Base-by-base conservation (phyloP, 2,888 invertebrate genomes). In the Quadroppia sp. region DNA sequence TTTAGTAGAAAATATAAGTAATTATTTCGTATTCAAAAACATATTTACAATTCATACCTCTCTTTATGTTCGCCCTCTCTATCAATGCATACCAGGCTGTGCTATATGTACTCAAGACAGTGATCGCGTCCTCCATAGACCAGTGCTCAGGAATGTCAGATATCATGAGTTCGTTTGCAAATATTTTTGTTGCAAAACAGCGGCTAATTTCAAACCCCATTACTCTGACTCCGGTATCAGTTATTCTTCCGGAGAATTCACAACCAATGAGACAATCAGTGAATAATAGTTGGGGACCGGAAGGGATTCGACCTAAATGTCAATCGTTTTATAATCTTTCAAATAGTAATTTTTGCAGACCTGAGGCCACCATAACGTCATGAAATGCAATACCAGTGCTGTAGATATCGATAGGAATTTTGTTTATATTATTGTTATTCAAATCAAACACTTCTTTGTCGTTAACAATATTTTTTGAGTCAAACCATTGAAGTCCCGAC, bases 171-270 rank as follows among this genome's bases (percentile, higher is more conserved):
- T 74, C 71, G 76, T 81, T 80, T 36, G 92, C 92, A 61, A 91
- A 83, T 87, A 86, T 20, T 23, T 53, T 20, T 71, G 97, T 91
- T 15, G 89, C 88, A 45, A 92, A 91, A 13, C 97, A 97, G 79
- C 89, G 88, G 15, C 93, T 92, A 45, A 89, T 89, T 17, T 94
- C 89, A 88, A 94, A 90, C 78, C 94, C 94, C 94, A 96, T 95
- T 0, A 95, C 89, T 77, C 94, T 87, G 72, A 86, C 85, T 15
- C 93, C 94, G 73, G 82, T 80, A 0, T 86, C 83, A 80, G 90
- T 87, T 20, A 90, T 87, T 74, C 80, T 74, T 0, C 96, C 96
- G 76, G 94, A 87, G 83, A 95, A 96, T 83, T 97, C 96, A 79
- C 95, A 85, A 56, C 96, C 96, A 75, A 96, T 86, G 78, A 97